These are phyloP conservation scores for Himalopsyche phryganea DNA, from an alignment of 1,140 invertebrate species.

Conservation along the genomic window DNA sequence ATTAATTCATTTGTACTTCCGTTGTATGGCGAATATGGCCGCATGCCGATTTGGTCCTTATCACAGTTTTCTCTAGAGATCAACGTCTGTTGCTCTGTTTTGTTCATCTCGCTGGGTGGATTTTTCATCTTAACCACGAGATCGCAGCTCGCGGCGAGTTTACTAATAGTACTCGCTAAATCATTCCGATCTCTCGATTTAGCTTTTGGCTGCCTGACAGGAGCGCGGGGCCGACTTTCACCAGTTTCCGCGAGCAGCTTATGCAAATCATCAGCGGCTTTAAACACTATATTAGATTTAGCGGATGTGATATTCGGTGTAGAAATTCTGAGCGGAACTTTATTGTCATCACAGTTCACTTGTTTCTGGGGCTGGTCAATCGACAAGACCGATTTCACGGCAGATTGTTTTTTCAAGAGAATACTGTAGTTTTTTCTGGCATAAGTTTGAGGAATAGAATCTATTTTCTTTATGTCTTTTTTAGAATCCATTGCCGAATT, in stretches of 20 bases:
- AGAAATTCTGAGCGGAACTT: constrained; percentile 9
- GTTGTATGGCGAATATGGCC: too few relatives aligned
- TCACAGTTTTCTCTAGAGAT: too few relatives aligned
- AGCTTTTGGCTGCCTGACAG: background rate
- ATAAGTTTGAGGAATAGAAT: constrained; percentile 9
- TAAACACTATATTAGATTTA: too few relatives aligned
- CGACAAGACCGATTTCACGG: background rate
- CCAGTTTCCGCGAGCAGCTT: too few relatives aligned
- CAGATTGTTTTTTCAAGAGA: constrained; percentile 13
- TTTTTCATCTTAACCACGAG: too few relatives aligned
- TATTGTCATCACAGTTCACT: constrained; percentile 11
- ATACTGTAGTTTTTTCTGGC: constrained; percentile 17
- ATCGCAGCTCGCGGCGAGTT: background rate
- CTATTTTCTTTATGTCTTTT: constrained; percentile 5
- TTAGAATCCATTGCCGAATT: background rate
- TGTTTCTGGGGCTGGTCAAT: background rate
- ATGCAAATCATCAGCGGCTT: too few relatives aligned
- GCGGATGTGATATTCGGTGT: background rate
- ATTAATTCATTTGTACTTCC: too few relatives aligned
- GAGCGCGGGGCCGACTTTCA: background rate
- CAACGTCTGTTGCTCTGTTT: too few relatives aligned
- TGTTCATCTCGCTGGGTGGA: too few relatives aligned
- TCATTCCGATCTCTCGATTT: background rate
- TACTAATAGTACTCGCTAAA: background rate
- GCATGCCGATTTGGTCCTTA: too few relatives aligned